Base-by-base conservation (phyloP, 1,140 invertebrate genomes). In the Hycleus phaleratus region DNA sequence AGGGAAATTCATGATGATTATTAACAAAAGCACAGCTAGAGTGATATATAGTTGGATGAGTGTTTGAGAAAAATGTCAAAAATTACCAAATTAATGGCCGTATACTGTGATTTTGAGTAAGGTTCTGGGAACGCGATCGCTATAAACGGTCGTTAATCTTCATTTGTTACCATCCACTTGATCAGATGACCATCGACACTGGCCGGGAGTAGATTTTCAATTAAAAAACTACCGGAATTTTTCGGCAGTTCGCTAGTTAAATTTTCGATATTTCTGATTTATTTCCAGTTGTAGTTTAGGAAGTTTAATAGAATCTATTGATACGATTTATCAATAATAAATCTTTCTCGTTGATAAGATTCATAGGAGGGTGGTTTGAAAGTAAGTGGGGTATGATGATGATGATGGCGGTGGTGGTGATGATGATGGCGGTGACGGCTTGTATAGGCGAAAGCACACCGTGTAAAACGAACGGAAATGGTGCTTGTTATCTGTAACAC, bases 401-500 rank as follows among this genome's bases (percentile, higher is more conserved):
- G 32, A 7, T 32, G 32, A 5, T 32, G 32, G 32, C 3, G 32
- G 7, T 32, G 32, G 7, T 32, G 32, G 7, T 32, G 32, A 32
- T 4, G 32, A 32, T 7, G 32, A 32, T 32, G 32, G 7, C 32
- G 32, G 7, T 32, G 32, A 32, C 32, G 32, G 32, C 32, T 32
- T 32, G 32, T 32, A 32, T 32, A 32, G 32, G 32, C 7, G 7
- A 32, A 32, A 32, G 32, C 32, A 32, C 32, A 32, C 32, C 32
- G 56, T 62, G 56, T 54, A 59, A 62, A 62, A 62, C 56, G 53
- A 59, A 59, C 57, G 60, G 60, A 62, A 62, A 62, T 62, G 60
- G 57, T 51, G 60, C 60, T 32, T 51, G 60, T 62, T 62, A 62
- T 62, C 60, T 62, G 45, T 50, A 63, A 62, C 64, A 64, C 63